Base-by-base conservation (phyloP, 2,888 invertebrate genomes). In the Himalopsyche tibetana region DNA sequence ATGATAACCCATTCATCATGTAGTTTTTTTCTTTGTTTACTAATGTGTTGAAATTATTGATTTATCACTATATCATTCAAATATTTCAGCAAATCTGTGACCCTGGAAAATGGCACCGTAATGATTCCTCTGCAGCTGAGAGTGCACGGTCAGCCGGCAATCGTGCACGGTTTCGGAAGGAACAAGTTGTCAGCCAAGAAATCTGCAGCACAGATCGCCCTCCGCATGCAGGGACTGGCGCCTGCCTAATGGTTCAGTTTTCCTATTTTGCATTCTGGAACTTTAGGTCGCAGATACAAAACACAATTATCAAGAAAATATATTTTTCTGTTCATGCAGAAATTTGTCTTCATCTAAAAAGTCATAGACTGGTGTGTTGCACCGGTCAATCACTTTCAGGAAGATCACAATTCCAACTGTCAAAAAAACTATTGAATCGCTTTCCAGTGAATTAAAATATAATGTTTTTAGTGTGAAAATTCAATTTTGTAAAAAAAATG, bases 151-250 rank as follows among this genome's bases (percentile, higher is more conserved):
- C 91, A 93, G 36, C 92, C 91, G 28, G 93, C 94, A 88, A 92
- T 92, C 0, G 96, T 96, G 0, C 92, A 94, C 90, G 97, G 97
- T 0, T 95, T 96, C 89, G 97, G 97, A 0, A 90, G 90, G 0
- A 97, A 96, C 90, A 95, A 95, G 90, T 92, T 92, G 17, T 94
- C 95, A 90, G 97, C 97, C 0, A 97, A 96, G 90, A 94, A 95
- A 42, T 96, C 97, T 0, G 97, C 97, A 0, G 95, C 97, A 0
- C 97, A 97, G 91, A 93, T 96, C 85, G 97, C 97, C 0, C 92
- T 97, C 15, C 94, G 94, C 89, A 91, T 93, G 36, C 55, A 81
- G 45, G 83, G 83, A 9, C 56, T 63, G 8, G 63, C 63, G 11
- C 63, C 63, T 28, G 9, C 19, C 28, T 63, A 19, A 19, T 51